Base-by-base conservation (phyloP, 2,888 invertebrate species). In the Tyria jacobaeae region DNA sequence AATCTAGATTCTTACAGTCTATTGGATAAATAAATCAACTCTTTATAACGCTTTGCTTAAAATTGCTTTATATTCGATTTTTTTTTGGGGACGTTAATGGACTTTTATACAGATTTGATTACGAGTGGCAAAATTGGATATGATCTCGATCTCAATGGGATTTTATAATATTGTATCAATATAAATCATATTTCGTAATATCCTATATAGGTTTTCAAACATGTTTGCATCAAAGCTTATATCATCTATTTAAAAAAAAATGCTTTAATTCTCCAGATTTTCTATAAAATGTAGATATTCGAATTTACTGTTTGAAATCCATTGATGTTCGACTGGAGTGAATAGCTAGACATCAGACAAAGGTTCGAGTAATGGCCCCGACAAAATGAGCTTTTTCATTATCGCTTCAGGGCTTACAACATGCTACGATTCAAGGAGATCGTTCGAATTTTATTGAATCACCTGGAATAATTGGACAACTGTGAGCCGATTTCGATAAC, bases 321-420 rank as follows among this genome's bases (percentile, higher is more conserved):
- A 57, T 62, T 67, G 56, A 65, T 57, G 55, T 57, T 64, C 47
- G 37, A 52, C 41, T 24, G 39, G 55, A 66, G 64, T 72, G 66
- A 73, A 77, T 70, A 73, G 68, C 57, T 68, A 63, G 71, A 70
- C 66, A 17, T 56, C 60, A 70, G 71, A 76, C 66, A 69, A 71
- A 71, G 64, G 54, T 66, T 58, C 39, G 41, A 24, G 51, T 50
- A 64, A 75, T 60, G 55, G 62, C 51, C 53, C 57, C 49, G 50
- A 54, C 59, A 62, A 74, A 80, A 75, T 71, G 70, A 75, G 71
- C 57, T 68, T 75, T 76, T 75, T 71, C 72, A 76, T 80, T 75
- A 76, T 67, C 70, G 57, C 66, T 54, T 49, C 37, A 62, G 64
- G 62, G 61, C 66, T 72, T 68, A 64, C 64, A 66, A 64, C 54